Conservation (phyloP, 2,797 vertebrate species). For the Anguilla pacifica region DNA sequence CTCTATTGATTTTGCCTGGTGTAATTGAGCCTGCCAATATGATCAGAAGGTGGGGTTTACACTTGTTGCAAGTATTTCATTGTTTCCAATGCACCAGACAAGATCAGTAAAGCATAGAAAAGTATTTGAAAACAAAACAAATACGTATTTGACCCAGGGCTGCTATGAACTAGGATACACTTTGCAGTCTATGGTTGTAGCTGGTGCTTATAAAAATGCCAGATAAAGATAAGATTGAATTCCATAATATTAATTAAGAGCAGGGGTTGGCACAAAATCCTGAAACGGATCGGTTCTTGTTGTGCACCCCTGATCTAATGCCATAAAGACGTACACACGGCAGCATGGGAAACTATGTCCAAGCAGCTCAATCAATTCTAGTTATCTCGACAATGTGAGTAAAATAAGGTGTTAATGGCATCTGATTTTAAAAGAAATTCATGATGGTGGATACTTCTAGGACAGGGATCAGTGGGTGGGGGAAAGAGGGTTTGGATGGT, state of each 20-base stretch:
- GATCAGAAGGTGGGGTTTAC: too few relatives aligned
- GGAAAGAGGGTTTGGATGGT: background rate
- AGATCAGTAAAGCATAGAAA: slow-evolving; percentile 32
- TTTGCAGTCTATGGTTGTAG: slow-evolving; percentile 23
- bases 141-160: too few relatives aligned
- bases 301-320: slow-evolving; percentile 49
- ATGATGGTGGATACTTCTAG: background rate
- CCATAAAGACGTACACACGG: slow-evolving; percentile 56
- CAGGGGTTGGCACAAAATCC: slow-evolving; percentile 22
- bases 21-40: too few relatives aligned
- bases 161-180: background rate
- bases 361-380: slow-evolving; percentile 47
- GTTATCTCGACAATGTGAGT: slow-evolving; percentile 52
- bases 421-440: slow-evolving; percentile 8
- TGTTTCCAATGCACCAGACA: too few relatives aligned
- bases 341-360: slow-evolving; percentile 36
- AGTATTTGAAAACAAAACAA: slow-evolving; percentile 5
- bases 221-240: slow-evolving; percentile 36
- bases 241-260: background rate
- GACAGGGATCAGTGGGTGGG: background rate
- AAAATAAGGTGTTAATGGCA: slow-evolving; percentile 58
- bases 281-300: too few relatives aligned
- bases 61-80: too few relatives aligned
- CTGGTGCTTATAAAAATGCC: too few relatives aligned
- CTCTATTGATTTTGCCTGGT: too few relatives aligned